phyloP scores from a whole-genome alignment of 2,888 invertebrate genomes.

The Cerastis rubricosa region DNA sequence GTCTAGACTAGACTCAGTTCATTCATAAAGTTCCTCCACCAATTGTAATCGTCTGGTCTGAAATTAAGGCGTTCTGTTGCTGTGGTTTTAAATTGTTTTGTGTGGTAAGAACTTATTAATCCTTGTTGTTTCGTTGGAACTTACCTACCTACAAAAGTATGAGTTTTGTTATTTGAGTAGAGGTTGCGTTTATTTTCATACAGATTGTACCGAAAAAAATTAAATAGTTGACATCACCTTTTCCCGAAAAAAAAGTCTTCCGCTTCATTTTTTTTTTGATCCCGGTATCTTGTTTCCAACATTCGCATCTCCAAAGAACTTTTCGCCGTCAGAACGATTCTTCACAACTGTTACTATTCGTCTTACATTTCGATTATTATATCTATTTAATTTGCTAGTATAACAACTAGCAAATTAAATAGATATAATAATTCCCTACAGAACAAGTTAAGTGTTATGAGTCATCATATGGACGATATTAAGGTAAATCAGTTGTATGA shows the following conservation, averaged over 20 bases:
- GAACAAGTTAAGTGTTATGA: no score
- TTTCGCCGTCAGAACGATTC: background rate
- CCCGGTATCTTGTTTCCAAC: background rate
- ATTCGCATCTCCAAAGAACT: background rate
- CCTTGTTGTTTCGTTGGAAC: slow-evolving; percentile 10
- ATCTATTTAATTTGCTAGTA: no score
- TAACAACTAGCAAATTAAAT: no score
- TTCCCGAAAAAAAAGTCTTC: no score
- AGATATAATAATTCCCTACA: no score
- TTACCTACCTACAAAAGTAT: background rate
- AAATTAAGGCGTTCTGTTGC: slow-evolving; percentile 39
- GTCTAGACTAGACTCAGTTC: slow-evolving; percentile 46
- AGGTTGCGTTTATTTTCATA: background rate
- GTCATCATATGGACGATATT: no score
- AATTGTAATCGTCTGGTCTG: slow-evolving; percentile 38
- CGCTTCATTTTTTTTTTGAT: no score
- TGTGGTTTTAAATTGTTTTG: slow-evolving; percentile 33
- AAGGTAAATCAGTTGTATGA: no score
- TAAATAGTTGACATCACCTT: no score
- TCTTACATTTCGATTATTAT: background rate
- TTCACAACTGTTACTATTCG: background rate
- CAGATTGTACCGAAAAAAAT: background rate
- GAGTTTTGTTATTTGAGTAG: background rate
- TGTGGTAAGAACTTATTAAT: background rate
- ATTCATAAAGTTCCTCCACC: slow-evolving; percentile 33